Evolutionary conservation across 1,140 invertebrate genomes (phyloP).

Genomic region (Sitophilus oryzae): DNA sequence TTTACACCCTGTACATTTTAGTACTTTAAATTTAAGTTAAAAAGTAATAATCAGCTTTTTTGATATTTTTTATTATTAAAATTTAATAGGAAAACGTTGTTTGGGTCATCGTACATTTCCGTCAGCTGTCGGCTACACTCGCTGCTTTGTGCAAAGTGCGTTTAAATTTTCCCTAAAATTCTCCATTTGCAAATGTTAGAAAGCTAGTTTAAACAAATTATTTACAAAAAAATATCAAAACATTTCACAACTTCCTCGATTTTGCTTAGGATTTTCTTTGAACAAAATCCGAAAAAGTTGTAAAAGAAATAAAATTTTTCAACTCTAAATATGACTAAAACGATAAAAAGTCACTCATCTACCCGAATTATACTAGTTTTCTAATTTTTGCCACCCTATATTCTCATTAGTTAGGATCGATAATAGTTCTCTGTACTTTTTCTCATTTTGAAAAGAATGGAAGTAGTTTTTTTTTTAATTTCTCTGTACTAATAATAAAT

Average conservation of each 20-base stretch:
- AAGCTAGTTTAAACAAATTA: neutral
- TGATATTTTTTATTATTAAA: no score
- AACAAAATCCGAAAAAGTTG: no score
- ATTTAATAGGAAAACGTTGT: neutral
- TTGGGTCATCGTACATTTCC: slow-evolving; percentile 10
- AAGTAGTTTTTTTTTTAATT: slow-evolving; percentile 9
- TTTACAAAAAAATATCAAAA: neutral
- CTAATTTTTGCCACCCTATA: neutral
- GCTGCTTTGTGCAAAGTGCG: slow-evolving; percentile 14
- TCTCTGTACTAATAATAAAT: slow-evolving; percentile 1
- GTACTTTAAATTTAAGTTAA: no score
- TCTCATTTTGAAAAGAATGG: slow-evolving; percentile 6
- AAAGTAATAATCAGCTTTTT: no score
- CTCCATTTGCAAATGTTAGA: neutral
- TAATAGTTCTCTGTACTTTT: neutral
- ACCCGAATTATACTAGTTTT: neutral
- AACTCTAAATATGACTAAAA: no score
- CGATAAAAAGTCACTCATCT: no score
- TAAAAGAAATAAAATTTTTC: no score
- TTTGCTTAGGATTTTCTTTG: no score
- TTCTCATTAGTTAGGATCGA: neutral
- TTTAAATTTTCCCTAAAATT: slow-evolving; percentile 5
- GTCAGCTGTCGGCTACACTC: slow-evolving; percentile 11
- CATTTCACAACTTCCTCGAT: no score
- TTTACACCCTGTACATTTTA: no score